A percentile compares a stretch with the other conserved stretches of the same genome.
Conservation (phyloP, 2,113 vertebrate genomes). For the Gambusia affinis region DNA sequence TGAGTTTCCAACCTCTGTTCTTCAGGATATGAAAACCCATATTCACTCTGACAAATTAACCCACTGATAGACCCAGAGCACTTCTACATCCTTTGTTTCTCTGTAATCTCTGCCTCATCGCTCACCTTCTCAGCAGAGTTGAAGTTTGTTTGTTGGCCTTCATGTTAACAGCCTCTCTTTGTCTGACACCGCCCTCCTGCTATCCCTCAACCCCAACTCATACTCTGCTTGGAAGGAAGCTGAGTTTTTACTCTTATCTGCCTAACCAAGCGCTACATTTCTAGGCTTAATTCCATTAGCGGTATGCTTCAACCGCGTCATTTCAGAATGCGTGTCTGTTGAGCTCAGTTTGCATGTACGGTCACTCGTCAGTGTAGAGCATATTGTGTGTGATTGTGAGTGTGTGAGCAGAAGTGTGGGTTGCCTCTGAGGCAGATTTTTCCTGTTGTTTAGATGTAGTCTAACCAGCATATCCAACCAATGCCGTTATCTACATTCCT, state of each 20-base stretch:
- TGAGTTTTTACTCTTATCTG: slow-evolving; percentile 52
- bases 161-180: slow-evolving; percentile 30
- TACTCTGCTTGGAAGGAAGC: slow-evolving; percentile 50
- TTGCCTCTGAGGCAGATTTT: slow-evolving; percentile 29
- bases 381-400: slow-evolving; percentile 26
- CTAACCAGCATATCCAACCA: slow-evolving; percentile 45
- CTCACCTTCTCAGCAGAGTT: slow-evolving; percentile 35
- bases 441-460: slow-evolving; percentile 50
- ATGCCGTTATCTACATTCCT: slow-evolving; percentile 50
- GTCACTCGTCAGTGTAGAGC: not conserved
- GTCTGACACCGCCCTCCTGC: not conserved
- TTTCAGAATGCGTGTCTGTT: slow-evolving; percentile 30
- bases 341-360: slow-evolving; percentile 5
- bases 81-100: slow-evolving; percentile 27
- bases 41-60: slow-evolving; percentile 35
- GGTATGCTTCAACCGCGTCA: slow-evolving; percentile 60
- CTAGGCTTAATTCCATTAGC: slow-evolving; percentile 68
- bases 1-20: slow-evolving; percentile 22
- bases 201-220: not conserved
- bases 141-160: slow-evolving; percentile 43
- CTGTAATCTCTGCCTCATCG: slow-evolving; percentile 44
- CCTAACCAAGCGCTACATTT: slow-evolving; percentile 54
- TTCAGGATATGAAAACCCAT: slow-evolving; percentile 35
- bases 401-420: slow-evolving; percentile 23
- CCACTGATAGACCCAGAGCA: slow-evolving; percentile 16